Evolutionary conservation across 2,888 invertebrate genomes (phyloP).

Genomic region (Tribolium freemani): DNA sequence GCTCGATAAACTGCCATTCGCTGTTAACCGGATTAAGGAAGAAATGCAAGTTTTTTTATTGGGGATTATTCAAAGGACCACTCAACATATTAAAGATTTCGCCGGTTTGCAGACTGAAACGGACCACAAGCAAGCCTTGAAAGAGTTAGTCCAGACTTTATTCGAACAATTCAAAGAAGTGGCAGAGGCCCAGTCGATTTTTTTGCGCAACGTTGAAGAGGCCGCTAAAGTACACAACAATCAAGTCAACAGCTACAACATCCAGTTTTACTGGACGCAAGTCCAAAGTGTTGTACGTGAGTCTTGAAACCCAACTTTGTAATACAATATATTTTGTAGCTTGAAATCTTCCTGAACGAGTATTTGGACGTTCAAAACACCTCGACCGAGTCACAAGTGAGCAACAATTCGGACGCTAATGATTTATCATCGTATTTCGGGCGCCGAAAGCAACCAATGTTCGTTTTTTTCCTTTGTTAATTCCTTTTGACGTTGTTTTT

Average conservation of each 20-base stretch:
- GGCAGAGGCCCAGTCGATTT: conserved; percentile 80
- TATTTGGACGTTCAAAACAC: conserved; percentile 90
- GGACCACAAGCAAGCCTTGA: conserved; percentile 59
- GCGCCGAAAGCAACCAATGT: conserved; percentile 69
- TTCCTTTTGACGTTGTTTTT: conserved; percentile 33
- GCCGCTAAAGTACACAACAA: conserved; percentile 74
- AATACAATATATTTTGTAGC: conserved; percentile 68
- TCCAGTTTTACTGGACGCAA: conserved; percentile 89
- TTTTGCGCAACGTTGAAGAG: conserved; percentile 75
- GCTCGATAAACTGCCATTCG: conserved; percentile 86
- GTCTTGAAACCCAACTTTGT: neutral
- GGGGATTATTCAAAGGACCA: conserved; percentile 83
- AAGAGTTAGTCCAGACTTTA: conserved; percentile 79
- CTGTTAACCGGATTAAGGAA: conserved; percentile 87
- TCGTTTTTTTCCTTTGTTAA: conserved; percentile 22
- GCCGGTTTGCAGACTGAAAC: conserved; percentile 65
- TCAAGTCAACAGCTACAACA: conserved; percentile 75
- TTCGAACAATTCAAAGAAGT: conserved; percentile 88
- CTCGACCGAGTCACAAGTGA: conserved; percentile 73
- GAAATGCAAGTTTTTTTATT: conserved; percentile 87
- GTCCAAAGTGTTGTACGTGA: conserved; percentile 85
- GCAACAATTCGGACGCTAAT: conserved; percentile 63
- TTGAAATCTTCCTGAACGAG: conserved; percentile 87
- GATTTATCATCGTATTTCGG: conserved; percentile 73
- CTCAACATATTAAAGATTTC: conserved; percentile 81